Evolutionary conservation across 2,888 invertebrate species (phyloP).

Genomic region (Apotomis capreana): DNA sequence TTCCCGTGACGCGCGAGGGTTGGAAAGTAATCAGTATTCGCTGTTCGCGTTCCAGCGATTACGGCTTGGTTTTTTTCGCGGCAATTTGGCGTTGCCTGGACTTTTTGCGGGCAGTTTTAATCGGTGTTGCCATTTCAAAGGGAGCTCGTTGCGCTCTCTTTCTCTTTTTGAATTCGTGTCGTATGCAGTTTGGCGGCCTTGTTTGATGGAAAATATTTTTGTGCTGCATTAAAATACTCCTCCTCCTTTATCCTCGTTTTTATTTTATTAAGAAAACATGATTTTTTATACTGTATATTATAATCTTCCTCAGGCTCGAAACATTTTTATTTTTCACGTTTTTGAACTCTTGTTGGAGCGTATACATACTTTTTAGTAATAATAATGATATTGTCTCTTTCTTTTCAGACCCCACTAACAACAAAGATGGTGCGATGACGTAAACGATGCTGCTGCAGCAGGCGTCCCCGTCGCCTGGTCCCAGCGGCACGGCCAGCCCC

Average conservation of each 20-base stretch:
- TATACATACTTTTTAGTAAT: too few species aligned
- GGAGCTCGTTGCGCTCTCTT: constrained; percentile 57
- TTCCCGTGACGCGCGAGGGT: background rate
- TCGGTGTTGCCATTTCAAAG: constrained; percentile 75
- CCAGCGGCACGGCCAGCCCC: constrained; percentile 79
- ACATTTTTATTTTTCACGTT: too few species aligned
- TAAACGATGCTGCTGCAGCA: constrained; percentile 81
- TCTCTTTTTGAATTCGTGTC: constrained; percentile 49
- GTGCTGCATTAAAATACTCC: too few species aligned
- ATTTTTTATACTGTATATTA: too few species aligned
- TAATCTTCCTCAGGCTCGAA: too few species aligned
- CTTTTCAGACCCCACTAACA: constrained; percentile 62
- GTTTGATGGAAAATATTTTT: constrained; percentile 4
- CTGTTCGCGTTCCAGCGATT: constrained; percentile 64
- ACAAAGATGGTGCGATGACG: constrained; percentile 73
- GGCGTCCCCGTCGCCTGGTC: constrained; percentile 78
- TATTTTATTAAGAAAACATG: too few species aligned
- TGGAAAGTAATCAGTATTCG: constrained; percentile 40
- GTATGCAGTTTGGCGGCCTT: constrained; percentile 30
- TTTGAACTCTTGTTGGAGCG: too few species aligned
- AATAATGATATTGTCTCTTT: constrained; percentile 37
- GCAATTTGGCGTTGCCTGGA: constrained; percentile 70
- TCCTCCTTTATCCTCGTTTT: too few species aligned
- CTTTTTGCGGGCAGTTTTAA: constrained; percentile 77
- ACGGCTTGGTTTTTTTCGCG: constrained; percentile 71